Conservation (phyloP, 2,888 invertebrate species). For the Fissipunctia ypsillon region DNA sequence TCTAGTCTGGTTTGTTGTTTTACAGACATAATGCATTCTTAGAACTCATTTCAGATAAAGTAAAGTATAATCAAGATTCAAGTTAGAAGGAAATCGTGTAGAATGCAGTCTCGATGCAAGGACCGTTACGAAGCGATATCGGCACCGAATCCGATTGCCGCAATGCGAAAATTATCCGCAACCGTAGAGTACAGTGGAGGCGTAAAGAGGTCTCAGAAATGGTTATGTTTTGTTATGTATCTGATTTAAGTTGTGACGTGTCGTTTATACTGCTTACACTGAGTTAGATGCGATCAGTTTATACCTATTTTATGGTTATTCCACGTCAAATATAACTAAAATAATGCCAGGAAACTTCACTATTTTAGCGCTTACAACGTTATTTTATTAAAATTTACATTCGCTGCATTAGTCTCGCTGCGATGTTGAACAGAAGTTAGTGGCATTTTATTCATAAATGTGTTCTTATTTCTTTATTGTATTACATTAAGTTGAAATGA, state of each 20-base stretch:
- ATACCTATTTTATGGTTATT: constrained; percentile 81
- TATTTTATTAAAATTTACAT: constrained; percentile 59
- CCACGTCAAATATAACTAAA: constrained; percentile 72
- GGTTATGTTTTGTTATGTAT: constrained; percentile 88
- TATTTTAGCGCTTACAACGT: constrained; percentile 60
- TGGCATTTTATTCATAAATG: constrained; percentile 51
- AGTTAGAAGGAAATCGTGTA: constrained; percentile 79
- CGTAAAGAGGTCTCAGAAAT: constrained; percentile 85
- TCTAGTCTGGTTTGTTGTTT: constrained; percentile 57
- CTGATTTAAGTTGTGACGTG: constrained; percentile 86
- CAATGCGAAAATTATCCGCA: constrained; percentile 89
- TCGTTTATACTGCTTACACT: constrained; percentile 84
- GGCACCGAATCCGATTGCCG: constrained; percentile 85
- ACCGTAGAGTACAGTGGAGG: constrained; percentile 80
- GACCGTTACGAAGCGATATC: constrained; percentile 87
- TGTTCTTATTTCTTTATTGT: constrained; percentile 49
- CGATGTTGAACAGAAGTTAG: constrained; percentile 43
- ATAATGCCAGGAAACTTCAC: constrained; percentile 61
- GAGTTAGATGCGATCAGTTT: constrained; percentile 83
- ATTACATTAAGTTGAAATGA: constrained; percentile 37
- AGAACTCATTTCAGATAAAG: constrained; percentile 75
- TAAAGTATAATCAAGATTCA: constrained; percentile 78
- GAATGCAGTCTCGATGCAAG: constrained; percentile 84
- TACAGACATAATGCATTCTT: constrained; percentile 64
- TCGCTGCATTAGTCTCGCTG: constrained; percentile 15